Evolutionary conservation across 2,113 vertebrate genomes (phyloP), one percentile per base, ranked within the genome.

Genomic region (Gavialis gangeticus): DNA sequence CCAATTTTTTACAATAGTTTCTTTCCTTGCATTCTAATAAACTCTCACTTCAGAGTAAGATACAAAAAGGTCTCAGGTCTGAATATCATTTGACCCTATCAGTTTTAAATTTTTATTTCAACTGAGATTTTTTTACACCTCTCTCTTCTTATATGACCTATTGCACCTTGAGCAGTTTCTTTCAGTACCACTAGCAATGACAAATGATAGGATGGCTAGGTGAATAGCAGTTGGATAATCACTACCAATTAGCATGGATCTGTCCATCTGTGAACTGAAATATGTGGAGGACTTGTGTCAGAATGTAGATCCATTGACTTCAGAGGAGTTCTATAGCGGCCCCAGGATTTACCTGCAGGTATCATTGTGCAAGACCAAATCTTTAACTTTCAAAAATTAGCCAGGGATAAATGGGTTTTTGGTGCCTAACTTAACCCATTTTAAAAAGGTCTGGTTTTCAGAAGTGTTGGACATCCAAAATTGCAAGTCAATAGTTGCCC

Each of bases 21-120:
- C 69, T 64, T 82, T 63, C 17, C 21, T 82, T 91, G 27, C 89
- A 64, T 21, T 12, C 25, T 85, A 67, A 86, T 64, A 93, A 95
- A 91, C 46, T n/a, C 22, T 76, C 62, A 91, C 84, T n/a, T 81
- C 67, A 82, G 60, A 2, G 58, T 93, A 30, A 77, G 14, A 69
- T 78, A 34, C 16, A 8, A 25, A 63, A 75, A 76, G 28, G 1
- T 34, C 75, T 67, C 7, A 14, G 57, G 92, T 87, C 62, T 22
- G 7, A 85, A 5, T 25, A 3, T 5, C 28, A 9, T 62, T 22
- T 58, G 27, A 92, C 4, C 56, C 66, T 19, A 80, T 89, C 59
- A 91, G 1, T 6, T 85, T 94, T 56, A 46, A 34, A 8, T 18
- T 19, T 9, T 89, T 85, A 10, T 56, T 69, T n/a, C 34, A 66